Evolutionary conservation across 2,888 invertebrate genomes (phyloP), one percentile per base, ranked within the genome.

Genomic region (Trachelus tabidus): DNA sequence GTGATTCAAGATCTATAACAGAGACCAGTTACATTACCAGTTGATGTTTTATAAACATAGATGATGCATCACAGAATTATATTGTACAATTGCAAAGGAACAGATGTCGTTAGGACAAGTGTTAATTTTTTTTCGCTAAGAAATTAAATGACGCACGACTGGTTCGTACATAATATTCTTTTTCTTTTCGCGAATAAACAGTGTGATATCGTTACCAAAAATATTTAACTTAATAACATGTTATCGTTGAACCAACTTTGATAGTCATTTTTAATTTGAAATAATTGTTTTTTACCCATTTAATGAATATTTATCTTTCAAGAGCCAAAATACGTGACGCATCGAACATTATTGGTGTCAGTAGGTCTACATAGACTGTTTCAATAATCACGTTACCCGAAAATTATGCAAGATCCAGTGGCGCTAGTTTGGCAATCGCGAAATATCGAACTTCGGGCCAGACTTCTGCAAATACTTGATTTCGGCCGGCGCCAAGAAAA

Each of bases 1-100:
- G 93, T 74, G 92, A 90, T 76, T 93, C 93, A 71, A 92, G 88
- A 34, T 90, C 92, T 91, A 83, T 34, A 76, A 78, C 34, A 73
- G 73, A 40, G 34, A 74, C 40, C 40, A 56, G 23, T 56, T 56
- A 23, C 40, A 40, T 40, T 40, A 40, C 15, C 40, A 23, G 2
- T 56, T 56, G 40, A 23, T 56, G 40, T 56, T 56, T 23, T 23
- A 56, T 9, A 6, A 40, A 23, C 40, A 56, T 15, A 1, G 4
- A 15, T 12, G 37, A 37, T 23, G 15, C 23, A 9, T 56, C 23
- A 23, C 23, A 56, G 23, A 56, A 56, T 56, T 56, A 56, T 56
- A 56, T 40, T 6, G 40, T 56, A 56, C 40, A 56, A 56, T 23
- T 23, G 15, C 40, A 56, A 56, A 4, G 2, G 6, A 6, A 23